Conservation (phyloP, 2,797 vertebrate species). For the Mustela erminea region DNA sequence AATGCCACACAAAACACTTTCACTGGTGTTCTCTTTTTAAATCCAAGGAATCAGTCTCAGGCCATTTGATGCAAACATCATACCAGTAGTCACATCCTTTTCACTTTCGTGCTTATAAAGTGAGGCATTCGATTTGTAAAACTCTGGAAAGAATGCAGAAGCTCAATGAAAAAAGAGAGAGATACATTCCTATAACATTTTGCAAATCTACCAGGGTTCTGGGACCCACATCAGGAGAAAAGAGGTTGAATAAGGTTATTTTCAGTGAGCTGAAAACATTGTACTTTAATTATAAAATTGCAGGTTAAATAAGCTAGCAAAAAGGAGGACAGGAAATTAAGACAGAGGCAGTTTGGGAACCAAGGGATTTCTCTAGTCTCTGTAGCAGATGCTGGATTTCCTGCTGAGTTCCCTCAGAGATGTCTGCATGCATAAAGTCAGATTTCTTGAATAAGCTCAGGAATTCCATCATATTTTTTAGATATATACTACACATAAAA, state of each 20-base stretch:
- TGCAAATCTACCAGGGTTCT: not conserved
- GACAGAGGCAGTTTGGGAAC: constrained; percentile 67
- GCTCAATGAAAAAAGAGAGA: not conserved
- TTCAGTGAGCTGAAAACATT: constrained; percentile 67
- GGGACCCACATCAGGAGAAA: constrained; percentile 30
- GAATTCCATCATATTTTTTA: constrained; percentile 17
- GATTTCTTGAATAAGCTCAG: constrained; percentile 49
- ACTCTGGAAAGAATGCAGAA: not conserved
- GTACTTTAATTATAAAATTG: constrained; percentile 81
- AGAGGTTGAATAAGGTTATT: constrained; percentile 70
- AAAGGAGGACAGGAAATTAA: constrained; percentile 81
- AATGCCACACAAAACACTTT: not conserved
- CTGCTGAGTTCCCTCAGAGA: constrained; percentile 56
- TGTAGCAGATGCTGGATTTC: constrained; percentile 74
- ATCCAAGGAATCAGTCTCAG: not conserved
- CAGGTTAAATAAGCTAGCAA: constrained; percentile 81
- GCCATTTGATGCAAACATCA: not conserved
- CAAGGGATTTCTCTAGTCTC: constrained; percentile 69
- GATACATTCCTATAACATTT: not conserved
- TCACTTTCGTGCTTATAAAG: not conserved
- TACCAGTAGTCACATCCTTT: not conserved
- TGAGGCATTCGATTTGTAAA: constrained; percentile 17
- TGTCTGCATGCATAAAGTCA: constrained; percentile 8
- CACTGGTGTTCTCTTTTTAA: not conserved
- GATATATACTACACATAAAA: not conserved